phyloP scores from a whole-genome alignment of 2,113 vertebrate genomes.

The Chlorodrepanis virens region DNA sequence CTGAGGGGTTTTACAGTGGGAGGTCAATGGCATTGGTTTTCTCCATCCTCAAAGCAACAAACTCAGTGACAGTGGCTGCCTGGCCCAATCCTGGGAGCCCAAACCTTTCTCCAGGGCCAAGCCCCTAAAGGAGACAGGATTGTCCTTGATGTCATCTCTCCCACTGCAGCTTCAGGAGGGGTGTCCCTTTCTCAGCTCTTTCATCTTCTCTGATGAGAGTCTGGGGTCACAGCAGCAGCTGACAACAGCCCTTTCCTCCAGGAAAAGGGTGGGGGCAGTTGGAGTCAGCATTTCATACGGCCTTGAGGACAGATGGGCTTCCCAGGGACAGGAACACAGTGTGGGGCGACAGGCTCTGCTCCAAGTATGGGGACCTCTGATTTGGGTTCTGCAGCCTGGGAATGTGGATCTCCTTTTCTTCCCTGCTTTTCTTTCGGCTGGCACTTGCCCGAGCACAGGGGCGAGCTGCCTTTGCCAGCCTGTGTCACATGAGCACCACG shows the following conservation, averaged over 20 bases:
- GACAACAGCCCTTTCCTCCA: neutral
- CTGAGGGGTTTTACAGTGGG: neutral
- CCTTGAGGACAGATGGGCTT: neutral
- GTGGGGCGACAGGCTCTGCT: neutral
- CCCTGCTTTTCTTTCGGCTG: neutral
- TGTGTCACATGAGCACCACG: neutral
- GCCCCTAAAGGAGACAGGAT: accelerated
- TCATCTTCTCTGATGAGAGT: neutral
- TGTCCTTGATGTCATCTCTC: accelerated
- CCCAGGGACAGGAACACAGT: neutral
- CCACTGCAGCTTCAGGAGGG: accelerated
- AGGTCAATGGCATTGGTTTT: neutral
- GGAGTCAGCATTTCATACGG: accelerated
- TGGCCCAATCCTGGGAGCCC: neutral
- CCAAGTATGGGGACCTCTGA: neutral
- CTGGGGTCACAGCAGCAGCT: neutral
- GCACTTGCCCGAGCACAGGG: accelerated
- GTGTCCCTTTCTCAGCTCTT: neutral
- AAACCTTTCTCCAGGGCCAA: neutral
- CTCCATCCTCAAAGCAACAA: neutral
- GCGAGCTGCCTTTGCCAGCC: neutral
- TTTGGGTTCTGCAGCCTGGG: accelerated
- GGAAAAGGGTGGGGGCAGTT: neutral
- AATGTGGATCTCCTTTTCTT: neutral
- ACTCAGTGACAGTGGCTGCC: accelerated